Percentiles rank a stretch among this genome's conserved stretches.
Evolutionary conservation across 2,797 vertebrate genomes (phyloP).

Genomic region (Gallinago solitaria): DNA sequence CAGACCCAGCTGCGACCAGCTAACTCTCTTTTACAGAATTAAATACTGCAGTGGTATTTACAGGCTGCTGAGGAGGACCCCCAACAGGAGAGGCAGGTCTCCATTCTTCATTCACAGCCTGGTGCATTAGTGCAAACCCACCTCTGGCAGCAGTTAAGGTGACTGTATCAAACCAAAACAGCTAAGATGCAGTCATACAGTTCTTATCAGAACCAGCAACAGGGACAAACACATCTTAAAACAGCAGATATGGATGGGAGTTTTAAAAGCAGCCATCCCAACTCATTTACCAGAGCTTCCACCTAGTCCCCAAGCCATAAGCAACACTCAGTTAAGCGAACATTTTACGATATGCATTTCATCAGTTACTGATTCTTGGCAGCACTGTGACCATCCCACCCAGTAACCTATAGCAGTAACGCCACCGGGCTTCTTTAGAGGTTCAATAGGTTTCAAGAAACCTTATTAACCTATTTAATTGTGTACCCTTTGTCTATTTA

Average conservation of each 20-base stretch:
- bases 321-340: neutral
- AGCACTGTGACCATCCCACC: neutral
- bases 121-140: neutral
- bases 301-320: neutral
- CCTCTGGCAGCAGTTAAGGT: neutral
- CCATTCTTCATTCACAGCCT: neutral
- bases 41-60: neutral
- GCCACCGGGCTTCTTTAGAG: neutral
- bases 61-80: neutral
- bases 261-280: neutral
- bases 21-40: neutral
- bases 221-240: neutral
- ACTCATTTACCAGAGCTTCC: neutral
- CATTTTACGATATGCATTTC: neutral
- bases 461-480: neutral
- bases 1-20: neutral
- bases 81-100: accelerated
- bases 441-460: neutral
- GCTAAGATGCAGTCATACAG: neutral
- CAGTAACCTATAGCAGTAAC: neutral
- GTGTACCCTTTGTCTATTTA: neutral
- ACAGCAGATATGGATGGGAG: neutral
- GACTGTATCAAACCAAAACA: neutral
- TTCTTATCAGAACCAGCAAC: neutral
- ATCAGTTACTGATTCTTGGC: no score